Evolutionary conservation across 2,113 vertebrate genomes (phyloP).

Genomic region (Oxygymnocypris stewartii): DNA sequence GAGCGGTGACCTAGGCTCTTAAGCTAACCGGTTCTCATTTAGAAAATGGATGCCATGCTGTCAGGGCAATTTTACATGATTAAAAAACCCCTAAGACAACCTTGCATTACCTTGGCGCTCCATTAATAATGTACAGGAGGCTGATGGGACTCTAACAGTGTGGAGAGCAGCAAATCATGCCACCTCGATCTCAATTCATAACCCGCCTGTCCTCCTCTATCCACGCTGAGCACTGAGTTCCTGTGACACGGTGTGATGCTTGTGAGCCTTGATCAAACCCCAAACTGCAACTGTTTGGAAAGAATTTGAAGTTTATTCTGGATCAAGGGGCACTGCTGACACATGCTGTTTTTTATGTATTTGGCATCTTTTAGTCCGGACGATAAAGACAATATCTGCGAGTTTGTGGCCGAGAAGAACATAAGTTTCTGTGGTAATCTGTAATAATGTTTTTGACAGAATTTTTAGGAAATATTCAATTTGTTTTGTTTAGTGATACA

Average conservation of each 20-base stretch:
- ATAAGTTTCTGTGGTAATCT: neutral
- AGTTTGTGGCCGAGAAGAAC: constrained; percentile 8
- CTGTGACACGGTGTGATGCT: constrained; percentile 24
- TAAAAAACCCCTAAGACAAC: constrained; percentile 49
- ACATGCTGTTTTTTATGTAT: neutral
- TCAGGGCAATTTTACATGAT: constrained; percentile 52
- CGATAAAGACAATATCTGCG: neutral
- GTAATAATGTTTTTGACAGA: neutral
- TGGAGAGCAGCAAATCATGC: constrained; percentile 48
- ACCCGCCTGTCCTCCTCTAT: constrained; percentile 37
- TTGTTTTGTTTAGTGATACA: neutral
- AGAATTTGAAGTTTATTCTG: neutral
- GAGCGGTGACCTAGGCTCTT: constrained; percentile 15
- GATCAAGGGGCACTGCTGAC: constrained; percentile 21
- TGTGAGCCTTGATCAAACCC: constrained; percentile 12
- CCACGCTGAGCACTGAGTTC: neutral
- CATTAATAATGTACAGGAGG: constrained; percentile 48
- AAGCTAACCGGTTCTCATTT: constrained; percentile 36
- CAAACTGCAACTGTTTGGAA: neutral
- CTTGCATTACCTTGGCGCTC: constrained; percentile 44
- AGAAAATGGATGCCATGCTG: constrained; percentile 43
- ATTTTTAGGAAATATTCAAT: no score
- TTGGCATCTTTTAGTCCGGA: neutral
- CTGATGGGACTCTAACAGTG: constrained; percentile 47
- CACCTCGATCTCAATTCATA: constrained; percentile 46